Evolutionary conservation across 2,113 vertebrate genomes (phyloP), one percentile per base, ranked within the genome.

Genomic region (Ascaphus truei): DNA sequence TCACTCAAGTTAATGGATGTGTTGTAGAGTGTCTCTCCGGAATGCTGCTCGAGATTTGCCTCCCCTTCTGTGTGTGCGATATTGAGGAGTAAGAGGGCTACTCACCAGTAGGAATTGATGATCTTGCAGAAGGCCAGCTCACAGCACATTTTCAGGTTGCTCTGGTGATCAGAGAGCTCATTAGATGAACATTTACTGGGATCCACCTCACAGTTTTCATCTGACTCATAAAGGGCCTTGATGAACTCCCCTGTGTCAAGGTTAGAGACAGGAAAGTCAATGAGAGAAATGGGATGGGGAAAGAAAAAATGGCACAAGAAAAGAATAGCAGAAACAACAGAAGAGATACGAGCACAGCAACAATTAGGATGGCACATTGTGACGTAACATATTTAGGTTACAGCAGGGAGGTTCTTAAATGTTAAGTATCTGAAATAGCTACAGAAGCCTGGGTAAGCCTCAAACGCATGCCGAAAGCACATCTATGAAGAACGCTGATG

Each of bases 171-270:
- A 1, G 85, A 33, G 63, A 99, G 82, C 30, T 98, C 93, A 13
- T 75, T 81, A 31, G 81, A 79, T 0, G 90, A 86, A 73, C 95
- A 97, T 58, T 92, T 95, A 50, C 90, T 89, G 16, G 94, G 94
- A 73, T 99, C 96, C 2, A 92, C 96, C 85, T 99, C 96, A 61
- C 96, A 98, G 86, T 94, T 95, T 80, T 99, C 95, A 62, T 99
- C 96, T 7, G 96, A 98, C 85, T 99, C 95, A 16, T 99, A 99
- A 56, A 99, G 77, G 45, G 96, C 95, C 77, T 92, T 96, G 79
- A 98, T 95, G 84, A 99, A 99, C 79, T 98, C 95, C 5, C 96
- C 96, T 98, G 77, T n/a, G n/a, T n/a, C n/a, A n/a, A n/a, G n/a
- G n/a, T n/a, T n/a, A n/a, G n/a, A 52, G 75, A 62, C 43, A 73